Evolutionary conservation across 2,888 invertebrate genomes (phyloP).

Genomic region (Seladonia tumulorum): DNA sequence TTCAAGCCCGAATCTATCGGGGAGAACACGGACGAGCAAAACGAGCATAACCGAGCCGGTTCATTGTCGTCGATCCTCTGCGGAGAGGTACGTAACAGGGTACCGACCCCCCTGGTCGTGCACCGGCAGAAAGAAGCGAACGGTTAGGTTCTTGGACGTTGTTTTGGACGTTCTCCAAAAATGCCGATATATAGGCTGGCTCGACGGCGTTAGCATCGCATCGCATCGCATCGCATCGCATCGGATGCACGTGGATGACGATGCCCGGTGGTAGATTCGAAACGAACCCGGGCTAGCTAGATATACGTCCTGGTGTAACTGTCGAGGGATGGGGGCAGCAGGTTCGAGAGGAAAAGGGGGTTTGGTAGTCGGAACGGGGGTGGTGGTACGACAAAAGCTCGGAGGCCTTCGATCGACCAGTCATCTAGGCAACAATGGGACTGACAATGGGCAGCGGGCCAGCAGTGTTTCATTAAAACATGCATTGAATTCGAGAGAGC

Average conservation of each 20-base stretch:
- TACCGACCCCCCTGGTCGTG: slow-evolving; percentile 29
- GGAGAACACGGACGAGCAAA: slow-evolving; percentile 30
- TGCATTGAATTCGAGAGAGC: slow-evolving; percentile 81
- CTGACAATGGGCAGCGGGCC: slow-evolving; percentile 82
- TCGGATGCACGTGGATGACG: slow-evolving; percentile 53
- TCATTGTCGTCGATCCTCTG: slow-evolving; percentile 51
- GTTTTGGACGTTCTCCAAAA: slow-evolving; percentile 80
- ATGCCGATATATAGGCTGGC: slow-evolving; percentile 63
- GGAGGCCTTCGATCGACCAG: slow-evolving; percentile 81
- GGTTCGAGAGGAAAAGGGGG: slow-evolving; percentile 12
- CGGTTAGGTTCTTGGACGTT: slow-evolving; percentile 70
- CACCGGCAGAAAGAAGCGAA: slow-evolving; percentile 56
- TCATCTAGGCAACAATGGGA: slow-evolving; percentile 80
- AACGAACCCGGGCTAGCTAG: slow-evolving; percentile 38
- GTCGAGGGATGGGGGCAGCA: neutral
- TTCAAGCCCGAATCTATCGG: slow-evolving; percentile 53
- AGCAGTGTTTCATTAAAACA: slow-evolving; percentile 84
- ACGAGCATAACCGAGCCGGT: slow-evolving; percentile 18
- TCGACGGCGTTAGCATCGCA: slow-evolving; percentile 21
- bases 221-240: slow-evolving; percentile 19
- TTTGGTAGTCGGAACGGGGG: slow-evolving; percentile 63
- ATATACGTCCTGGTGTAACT: slow-evolving; percentile 9
- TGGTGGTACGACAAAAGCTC: slow-evolving; percentile 74
- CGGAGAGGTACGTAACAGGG: slow-evolving; percentile 56
- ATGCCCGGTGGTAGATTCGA: slow-evolving; percentile 49